Base-by-base conservation (phyloP, 2,888 invertebrate genomes). In the Chrysopilus asiliformis region DNA sequence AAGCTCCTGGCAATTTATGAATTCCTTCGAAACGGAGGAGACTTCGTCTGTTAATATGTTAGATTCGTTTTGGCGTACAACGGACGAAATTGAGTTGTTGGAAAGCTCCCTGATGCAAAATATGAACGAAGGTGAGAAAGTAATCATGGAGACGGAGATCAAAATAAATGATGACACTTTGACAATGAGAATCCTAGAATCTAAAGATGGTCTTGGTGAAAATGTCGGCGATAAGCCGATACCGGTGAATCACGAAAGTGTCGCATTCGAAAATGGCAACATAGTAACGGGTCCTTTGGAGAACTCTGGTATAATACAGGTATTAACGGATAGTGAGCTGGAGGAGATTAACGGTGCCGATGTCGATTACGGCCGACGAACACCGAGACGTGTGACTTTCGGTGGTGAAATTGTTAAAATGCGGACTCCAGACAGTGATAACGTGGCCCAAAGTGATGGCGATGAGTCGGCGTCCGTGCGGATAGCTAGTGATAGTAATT, bases 341-440 rank as follows among this genome's bases (percentile, higher is more conserved):
- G 72, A 73, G 36, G 75, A 75, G 43, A 67, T 45, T 12, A 31
- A 41, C 4, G 50, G 29, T 14, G 29, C 38, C 3, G 44, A 45
- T 20, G 38, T 39, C 17, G 41, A 38, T 24, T 57, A 9, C 52
- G 55, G 58, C 20, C 67, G 75, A 15, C 67, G 72, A 45, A 73
- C 74, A 1, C 71, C 76, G 0, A 73, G 83, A 53, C 72, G 82
- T 50, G 86, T 86, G 7, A 75, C 82, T 32, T 86, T 86, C 48
- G 86, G 86, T 4, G 86, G 86, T n/a, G 86, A 86, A 62, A 71
- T 82, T 44, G 78, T 86, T 4, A 86, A 86, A 66, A 72, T 86
- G 59, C 66, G 86, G 43, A 86, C 86, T 10, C 86, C 86, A 1
- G 86, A 86, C 47, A 84, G 83, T 56, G 85, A 85, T 52, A 76